Conservation (phyloP, 2,797 vertebrate genomes). For the Gymnocypris eckloni region DNA sequence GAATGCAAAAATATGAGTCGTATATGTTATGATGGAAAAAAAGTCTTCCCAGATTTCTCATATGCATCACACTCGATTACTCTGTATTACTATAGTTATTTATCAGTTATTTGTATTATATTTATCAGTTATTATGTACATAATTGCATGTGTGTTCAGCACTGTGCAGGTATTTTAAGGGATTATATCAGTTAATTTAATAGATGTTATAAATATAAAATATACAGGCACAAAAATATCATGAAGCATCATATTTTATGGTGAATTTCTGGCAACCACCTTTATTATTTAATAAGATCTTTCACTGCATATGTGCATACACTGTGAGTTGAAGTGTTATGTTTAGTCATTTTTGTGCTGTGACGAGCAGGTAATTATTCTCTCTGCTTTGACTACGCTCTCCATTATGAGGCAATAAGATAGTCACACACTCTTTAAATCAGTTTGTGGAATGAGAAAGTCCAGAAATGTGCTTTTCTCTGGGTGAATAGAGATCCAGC, state of each 20-base stretch:
- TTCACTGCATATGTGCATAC: neutral
- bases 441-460: conserved; percentile 12
- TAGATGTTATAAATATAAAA: neutral
- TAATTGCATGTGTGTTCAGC: neutral
- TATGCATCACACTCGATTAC: too few relatives aligned
- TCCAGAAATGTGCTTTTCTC: conserved; percentile 5
- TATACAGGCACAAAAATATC: neutral
- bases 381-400: neutral
- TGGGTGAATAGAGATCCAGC: neutral
- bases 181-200: neutral
- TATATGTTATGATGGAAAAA: neutral
- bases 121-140: neutral
- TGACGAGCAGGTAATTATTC: neutral
- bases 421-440: conserved; percentile 21
- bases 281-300: neutral
- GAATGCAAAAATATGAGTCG: too few relatives aligned
- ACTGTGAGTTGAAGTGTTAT: neutral
- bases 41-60: neutral
- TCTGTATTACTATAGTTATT: neutral
- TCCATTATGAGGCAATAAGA: neutral
- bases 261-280: neutral
- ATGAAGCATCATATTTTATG: neutral
- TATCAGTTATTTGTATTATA: neutral
- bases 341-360: conserved; percentile 15
- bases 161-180: neutral